These are phyloP conservation scores for Calcarius lapponicus DNA, from an alignment of 2,797 vertebrate genomes.

Conservation along the genomic window DNA sequence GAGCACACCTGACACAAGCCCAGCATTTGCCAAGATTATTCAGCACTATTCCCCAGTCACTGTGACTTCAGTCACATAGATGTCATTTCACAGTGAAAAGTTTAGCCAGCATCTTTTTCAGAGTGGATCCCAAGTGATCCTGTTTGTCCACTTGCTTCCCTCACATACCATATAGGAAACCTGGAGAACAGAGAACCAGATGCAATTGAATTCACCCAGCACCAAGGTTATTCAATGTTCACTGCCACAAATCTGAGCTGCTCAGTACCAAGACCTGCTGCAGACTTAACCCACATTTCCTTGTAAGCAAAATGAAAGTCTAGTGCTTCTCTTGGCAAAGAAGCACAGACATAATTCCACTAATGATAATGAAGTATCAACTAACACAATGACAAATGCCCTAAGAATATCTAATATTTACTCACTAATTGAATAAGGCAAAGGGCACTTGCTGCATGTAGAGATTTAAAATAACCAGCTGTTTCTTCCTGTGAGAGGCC, in stretches of 20 bases:
- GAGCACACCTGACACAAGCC: background rate
- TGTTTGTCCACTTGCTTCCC: background rate
- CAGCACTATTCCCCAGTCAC: background rate
- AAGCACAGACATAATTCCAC: background rate
- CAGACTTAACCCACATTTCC: background rate
- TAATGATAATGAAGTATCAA: background rate
- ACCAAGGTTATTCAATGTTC: background rate
- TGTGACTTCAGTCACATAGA: background rate
- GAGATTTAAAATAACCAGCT: background rate
- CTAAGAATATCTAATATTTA: background rate
- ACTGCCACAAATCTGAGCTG: background rate
- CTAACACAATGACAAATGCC: background rate
- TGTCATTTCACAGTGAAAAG: background rate
- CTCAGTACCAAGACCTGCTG: background rate
- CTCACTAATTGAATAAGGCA: background rate
- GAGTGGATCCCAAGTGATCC: background rate
- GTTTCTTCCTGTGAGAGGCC: background rate
- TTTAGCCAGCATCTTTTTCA: background rate
- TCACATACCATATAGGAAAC: accelerated
- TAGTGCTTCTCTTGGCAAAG: background rate
- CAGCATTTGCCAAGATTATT: background rate
- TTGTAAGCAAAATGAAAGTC: background rate
- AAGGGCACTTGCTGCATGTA: background rate
- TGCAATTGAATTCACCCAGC: background rate
- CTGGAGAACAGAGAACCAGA: background rate